These are phyloP conservation scores for Lordiphosa collinella DNA, from an alignment of 1,140 invertebrate genomes.

Conservation along the genomic window DNA sequence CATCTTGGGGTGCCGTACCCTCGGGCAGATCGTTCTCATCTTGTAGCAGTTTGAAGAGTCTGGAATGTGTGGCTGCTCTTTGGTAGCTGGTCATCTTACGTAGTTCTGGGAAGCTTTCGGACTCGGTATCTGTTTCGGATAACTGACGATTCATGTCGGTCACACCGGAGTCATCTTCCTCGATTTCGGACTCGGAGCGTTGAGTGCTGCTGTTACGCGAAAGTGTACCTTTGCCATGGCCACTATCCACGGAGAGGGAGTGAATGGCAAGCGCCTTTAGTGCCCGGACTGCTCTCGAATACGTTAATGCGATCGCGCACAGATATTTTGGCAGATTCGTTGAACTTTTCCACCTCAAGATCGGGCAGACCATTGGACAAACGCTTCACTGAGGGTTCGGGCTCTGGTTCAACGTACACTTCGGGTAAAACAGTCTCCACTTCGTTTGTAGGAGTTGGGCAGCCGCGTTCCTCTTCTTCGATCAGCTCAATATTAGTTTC, in stretches of 20 bases:
- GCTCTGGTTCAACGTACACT: conserved; percentile 49
- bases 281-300: conserved; percentile 48
- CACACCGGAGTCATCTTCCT: conserved; percentile 87
- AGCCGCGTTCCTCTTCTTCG: conserved; percentile 51
- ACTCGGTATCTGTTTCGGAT: conserved; percentile 85
- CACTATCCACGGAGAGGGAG: conserved; percentile 67
- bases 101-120: conserved; percentile 82
- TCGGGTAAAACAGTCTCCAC: conserved; percentile 34
- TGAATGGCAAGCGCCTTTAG: conserved; percentile 45
- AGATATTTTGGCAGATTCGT: conserved; percentile 60
- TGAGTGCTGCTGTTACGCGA: conserved; percentile 76
- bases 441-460: conserved; percentile 47
- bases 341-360: conserved; percentile 55
- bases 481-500: conserved; percentile 40
- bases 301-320: conserved; percentile 75
- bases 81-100: conserved; percentile 83
- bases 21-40: conserved; percentile 81
- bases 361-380: conserved; percentile 57
- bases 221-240: conserved; percentile 58
- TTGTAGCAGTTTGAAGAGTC: conserved; percentile 85
- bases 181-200: conserved; percentile 81
- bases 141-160: conserved; percentile 86
- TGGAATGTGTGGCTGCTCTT: conserved; percentile 86
- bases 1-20: conserved; percentile 56
- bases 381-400: conserved; percentile 26